Conservation (phyloP, 2,113 vertebrate genomes). For the Dipodomys merriami region DNA sequence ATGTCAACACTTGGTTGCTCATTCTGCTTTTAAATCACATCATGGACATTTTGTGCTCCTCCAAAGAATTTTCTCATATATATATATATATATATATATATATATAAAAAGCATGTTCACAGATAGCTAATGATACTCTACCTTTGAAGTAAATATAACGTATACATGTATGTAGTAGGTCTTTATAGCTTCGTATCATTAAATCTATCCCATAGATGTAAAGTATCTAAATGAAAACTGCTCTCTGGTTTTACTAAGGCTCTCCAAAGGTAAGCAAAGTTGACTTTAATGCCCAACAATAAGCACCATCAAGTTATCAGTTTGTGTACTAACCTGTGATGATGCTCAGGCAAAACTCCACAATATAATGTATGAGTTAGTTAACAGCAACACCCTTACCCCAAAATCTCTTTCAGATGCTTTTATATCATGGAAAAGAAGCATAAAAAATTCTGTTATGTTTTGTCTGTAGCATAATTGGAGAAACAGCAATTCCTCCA, state of each 20-base stretch:
- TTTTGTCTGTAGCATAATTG: not conserved
- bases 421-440: not conserved
- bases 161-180: not conserved
- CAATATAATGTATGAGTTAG: not conserved
- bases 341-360: not conserved
- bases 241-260: not conserved
- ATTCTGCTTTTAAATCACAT: not conserved
- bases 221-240: not conserved
- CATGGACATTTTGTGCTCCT: not conserved
- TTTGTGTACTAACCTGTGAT: not conserved
- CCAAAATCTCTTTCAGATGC: not conserved
- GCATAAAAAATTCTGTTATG: not conserved
- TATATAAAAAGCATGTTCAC: not conserved
- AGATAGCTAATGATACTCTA: not conserved
- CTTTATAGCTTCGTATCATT: not conserved
- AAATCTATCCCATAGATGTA: not conserved
- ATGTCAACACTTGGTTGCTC: not conserved
- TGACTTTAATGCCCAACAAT: not conserved
- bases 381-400: not conserved
- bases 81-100: no score
- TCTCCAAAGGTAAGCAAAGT: slow-evolving; percentile 38
- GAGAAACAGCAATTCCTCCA: not conserved
- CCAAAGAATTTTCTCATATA: not conserved
- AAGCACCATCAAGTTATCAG: not conserved
- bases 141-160: not conserved